Base-by-base conservation (phyloP, 1,140 invertebrate species). In the Zaprionus kolodkinae region DNA sequence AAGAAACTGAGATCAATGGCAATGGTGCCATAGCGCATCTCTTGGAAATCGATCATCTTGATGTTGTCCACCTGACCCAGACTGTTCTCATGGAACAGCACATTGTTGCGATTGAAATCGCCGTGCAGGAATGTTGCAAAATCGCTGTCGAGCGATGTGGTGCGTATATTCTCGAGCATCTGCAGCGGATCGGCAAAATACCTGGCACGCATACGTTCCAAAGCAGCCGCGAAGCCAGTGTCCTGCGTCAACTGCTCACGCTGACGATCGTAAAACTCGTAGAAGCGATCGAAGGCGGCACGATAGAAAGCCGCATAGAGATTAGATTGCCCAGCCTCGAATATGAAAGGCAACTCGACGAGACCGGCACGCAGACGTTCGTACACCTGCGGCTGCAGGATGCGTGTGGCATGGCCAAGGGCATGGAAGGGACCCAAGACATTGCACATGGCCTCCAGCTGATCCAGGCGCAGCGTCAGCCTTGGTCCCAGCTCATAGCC, bases 81-180 rank as follows among this genome's bases (percentile, higher is more conserved):
- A 38, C 3, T 0, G 9, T 54, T 65, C 25, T 85, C 75, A 43
- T 74, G 85, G 50, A 92, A 92, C 2, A 92, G 64, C 3, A 92
- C 90, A 76, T 92, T 92, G 70, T 92, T 92, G 5, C 91, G 88
- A 72, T 92, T 92, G 56, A 74, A 92, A 54, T 92, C 91, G 21
- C 91, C 91, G 59, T 92, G 91, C 13, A 90, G 62, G n/a, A 92
- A 79, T 1, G 83, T 91, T 13, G 74, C 75, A 43, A 92, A 92
- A 6, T 68, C 6, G 6, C 57, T 68, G 30, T 92, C 90, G 13
- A 67, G 43, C 17, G 80, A 50, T 0, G 21, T 17, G 13, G 59
- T 87, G 21, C 85, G 76, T 38, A 92, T 72, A 5, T 55, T 60
- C 45, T 92, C 91, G 21, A 92, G 43, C 21, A 92, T 65, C 7